These are phyloP conservation scores for Vultur gryphus DNA, from an alignment of 2,797 vertebrate genomes.

Conservation along the genomic window DNA sequence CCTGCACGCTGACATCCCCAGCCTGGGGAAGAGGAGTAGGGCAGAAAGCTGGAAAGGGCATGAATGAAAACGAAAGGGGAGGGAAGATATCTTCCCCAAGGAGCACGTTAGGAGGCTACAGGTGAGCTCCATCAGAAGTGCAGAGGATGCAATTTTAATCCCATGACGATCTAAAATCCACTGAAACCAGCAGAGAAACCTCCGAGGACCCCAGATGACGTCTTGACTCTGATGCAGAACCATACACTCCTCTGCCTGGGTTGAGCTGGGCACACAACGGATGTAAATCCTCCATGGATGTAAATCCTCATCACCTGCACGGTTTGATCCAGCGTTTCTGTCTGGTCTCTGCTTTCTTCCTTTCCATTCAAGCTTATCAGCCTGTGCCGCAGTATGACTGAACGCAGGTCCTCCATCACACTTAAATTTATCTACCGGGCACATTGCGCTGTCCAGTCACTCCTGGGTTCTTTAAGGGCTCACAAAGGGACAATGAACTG, in stretches of 20 bases:
- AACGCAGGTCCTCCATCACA: neutral
- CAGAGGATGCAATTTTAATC: neutral
- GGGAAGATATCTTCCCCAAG: neutral
- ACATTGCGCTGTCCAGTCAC: accelerated
- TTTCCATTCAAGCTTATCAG: neutral
- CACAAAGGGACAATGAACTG: neutral
- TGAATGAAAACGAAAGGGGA: neutral
- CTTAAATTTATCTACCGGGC: neutral
- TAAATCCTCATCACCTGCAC: neutral
- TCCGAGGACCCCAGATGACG: accelerated
- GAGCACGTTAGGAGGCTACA: neutral
- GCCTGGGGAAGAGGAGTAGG: neutral
- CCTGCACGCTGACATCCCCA: neutral
- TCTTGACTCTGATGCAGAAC: neutral
- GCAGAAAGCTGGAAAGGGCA: neutral
- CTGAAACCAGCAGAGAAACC: neutral
- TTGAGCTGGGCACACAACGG: neutral
- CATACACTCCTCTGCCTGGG: neutral
- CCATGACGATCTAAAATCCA: neutral
- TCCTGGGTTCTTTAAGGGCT: neutral
- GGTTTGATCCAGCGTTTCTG: neutral
- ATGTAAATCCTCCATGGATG: neutral
- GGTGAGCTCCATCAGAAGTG: neutral
- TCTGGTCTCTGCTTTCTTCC: neutral
- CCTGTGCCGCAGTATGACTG: neutral